Evolutionary conservation across 2,797 vertebrate genomes (phyloP), one percentile per base, ranked within the genome.

Genomic region (Cottoperca gobio): DNA sequence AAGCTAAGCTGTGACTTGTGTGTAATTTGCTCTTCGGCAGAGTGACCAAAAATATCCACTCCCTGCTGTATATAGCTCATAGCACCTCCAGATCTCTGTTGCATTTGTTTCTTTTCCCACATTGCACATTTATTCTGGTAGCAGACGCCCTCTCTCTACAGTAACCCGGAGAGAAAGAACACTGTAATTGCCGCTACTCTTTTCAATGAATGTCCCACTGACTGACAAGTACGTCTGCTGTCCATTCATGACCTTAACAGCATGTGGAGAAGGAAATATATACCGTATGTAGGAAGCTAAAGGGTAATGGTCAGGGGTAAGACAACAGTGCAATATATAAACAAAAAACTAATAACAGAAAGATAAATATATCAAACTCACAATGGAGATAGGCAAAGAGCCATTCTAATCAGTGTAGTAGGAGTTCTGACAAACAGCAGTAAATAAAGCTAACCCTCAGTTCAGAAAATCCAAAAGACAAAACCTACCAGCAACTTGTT

Each of bases 1-100:
- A 81, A 86, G 79, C 86, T 71, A 72, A 88, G 91, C 89, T 91
- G 92, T 88, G 85, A 91, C 83, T 90, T 87, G 86, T 84, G 88
- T 86, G 81, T 90, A 90, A 93, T 91, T 90, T 92, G 85, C 87
- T 92, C 82, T 77, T 83, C 7, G 49, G 43, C 60, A 23, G 77
- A 76, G 77, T 78, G 83, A 83, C 84, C 82, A 81, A 90, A 92
- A 93, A 94, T 91, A 93, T 70, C 78, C 70, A 21, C 73, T 92
- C 88, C 72, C 87, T 83, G 82, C 70, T 76, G 87, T 59, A 86
- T 76, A 87, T 86, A 90, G 78, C 81, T 52, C 64, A 26, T 2
- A 37, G 84, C 89, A 86, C 89, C 69, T 82, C 53, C 68, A 73
- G 57, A 79, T 83, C 72, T 76, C 72, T 65, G 71, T 21, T 79